A percentile compares a stretch with the other conserved stretches of the same genome.
These are phyloP conservation scores for Microctonus aethiopoides DNA, from an alignment of 2,888 invertebrate species.

Conservation along the genomic window DNA sequence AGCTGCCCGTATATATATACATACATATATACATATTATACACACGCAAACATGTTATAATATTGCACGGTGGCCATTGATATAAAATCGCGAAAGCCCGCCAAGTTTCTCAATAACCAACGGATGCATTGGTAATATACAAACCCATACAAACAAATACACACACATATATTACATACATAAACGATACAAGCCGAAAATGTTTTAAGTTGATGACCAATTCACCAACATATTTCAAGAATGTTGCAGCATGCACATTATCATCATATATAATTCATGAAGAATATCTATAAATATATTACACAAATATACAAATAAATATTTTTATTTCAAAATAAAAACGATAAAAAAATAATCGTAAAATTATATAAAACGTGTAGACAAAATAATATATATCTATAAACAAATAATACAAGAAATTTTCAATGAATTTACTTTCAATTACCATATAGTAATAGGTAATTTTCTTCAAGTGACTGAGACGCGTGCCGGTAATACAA, in stretches of 20 bases:
- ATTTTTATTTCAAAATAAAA: neutral
- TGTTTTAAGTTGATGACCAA: constrained; percentile 26
- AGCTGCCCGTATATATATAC: too few species aligned
- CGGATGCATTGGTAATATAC: neutral
- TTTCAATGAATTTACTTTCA: neutral
- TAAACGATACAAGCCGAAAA: constrained; percentile 19
- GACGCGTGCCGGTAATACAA: neutral
- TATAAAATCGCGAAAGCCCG: constrained; percentile 10
- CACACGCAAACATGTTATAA: constrained; percentile 10
- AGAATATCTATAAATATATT: neutral
- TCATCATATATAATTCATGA: neutral
- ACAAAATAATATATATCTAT: neutral
- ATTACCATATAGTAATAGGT: neutral
- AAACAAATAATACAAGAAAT: neutral
- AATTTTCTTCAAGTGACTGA: neutral
- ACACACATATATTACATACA: neutral
- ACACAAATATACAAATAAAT: neutral
- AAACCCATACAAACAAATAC: too few species aligned
- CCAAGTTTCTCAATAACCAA: constrained; percentile 16
- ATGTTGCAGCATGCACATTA: neutral
- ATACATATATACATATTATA: too few species aligned
- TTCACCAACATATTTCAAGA: neutral
- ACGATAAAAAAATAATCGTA: neutral
- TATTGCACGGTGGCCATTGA: constrained; percentile 20
- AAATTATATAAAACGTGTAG: neutral